These are phyloP conservation scores for Menura novaehollandiae DNA, from an alignment of 2,113 vertebrate genomes.

Conservation along the genomic window DNA sequence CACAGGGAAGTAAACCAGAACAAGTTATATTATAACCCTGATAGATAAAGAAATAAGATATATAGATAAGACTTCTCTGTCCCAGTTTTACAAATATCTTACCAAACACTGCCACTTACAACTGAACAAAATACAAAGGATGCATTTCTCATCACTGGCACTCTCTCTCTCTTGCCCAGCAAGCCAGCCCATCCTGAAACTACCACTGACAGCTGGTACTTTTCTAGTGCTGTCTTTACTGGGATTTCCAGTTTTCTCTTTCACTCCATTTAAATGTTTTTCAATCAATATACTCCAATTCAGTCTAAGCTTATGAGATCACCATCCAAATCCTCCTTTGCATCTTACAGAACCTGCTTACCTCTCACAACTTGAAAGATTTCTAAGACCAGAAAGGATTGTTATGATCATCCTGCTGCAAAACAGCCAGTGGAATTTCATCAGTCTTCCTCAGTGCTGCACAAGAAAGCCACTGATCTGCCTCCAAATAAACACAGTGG, in stretches of 20 bases:
- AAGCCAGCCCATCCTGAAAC: neutral
- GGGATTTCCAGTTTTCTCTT: neutral
- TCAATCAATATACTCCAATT: neutral
- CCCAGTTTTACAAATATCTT: neutral
- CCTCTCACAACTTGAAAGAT: neutral
- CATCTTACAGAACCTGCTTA: neutral
- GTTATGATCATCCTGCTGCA: neutral
- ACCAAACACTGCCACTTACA: neutral
- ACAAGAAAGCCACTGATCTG: neutral
- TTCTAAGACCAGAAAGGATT: neutral
- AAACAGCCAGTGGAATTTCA: neutral
- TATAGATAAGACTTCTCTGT: neutral
- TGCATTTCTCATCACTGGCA: neutral
- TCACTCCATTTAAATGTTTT: neutral
- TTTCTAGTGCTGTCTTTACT: neutral
- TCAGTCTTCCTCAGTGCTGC: neutral
- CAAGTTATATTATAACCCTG: neutral
- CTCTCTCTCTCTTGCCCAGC: neutral
- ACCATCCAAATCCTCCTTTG: neutral
- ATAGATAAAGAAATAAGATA: neutral
- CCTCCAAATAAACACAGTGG: neutral
- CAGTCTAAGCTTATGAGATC: neutral
- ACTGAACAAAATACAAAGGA: neutral
- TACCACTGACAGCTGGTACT: neutral
- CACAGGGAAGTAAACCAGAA: neutral